These are phyloP conservation scores for Turritopsis rubra DNA, from an alignment of 30 jellyfish, hydroid and myxozoan species.

Conservation along the genomic window DNA sequence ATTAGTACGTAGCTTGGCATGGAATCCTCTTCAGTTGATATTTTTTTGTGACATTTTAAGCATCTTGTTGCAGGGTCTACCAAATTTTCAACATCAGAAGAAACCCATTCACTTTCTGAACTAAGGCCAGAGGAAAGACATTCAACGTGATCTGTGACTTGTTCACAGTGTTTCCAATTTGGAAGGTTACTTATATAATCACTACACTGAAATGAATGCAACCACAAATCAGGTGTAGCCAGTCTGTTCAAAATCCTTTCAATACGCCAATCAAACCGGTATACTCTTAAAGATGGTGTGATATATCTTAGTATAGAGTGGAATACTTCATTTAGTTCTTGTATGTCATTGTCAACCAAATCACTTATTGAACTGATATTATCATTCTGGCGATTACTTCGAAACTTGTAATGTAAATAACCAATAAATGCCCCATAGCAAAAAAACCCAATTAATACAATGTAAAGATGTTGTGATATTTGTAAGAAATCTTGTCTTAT, in stretches of 20 bases:
- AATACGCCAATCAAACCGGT: conserved; percentile 64
- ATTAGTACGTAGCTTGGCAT: neutral
- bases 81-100: neutral
- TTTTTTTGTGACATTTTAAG: neutral
- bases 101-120: neutral
- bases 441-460: conserved; percentile 58
- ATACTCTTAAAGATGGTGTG: conserved; percentile 56
- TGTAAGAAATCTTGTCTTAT: conserved; percentile 72
- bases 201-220: conserved; percentile 58
- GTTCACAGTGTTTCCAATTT: conserved; percentile 55
- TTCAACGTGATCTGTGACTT: neutral
- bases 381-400: neutral
- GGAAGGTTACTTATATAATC: conserved; percentile 55
- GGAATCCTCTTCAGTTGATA: neutral
- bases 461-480: conserved; percentile 57
- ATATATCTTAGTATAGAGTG: conserved; percentile 43
- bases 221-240: conserved; percentile 86
- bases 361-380: conserved; percentile 43
- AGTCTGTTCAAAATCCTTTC: conserved; percentile 60
- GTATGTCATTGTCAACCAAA: conserved; percentile 47
- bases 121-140: neutral
- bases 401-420: conserved; percentile 45
- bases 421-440: conserved; percentile 65
- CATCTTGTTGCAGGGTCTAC: neutral
- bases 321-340: conserved; percentile 51